These are phyloP conservation scores for Cyanoliseus patagonus DNA, from an alignment of 2,113 vertebrate species.

Conservation along the genomic window DNA sequence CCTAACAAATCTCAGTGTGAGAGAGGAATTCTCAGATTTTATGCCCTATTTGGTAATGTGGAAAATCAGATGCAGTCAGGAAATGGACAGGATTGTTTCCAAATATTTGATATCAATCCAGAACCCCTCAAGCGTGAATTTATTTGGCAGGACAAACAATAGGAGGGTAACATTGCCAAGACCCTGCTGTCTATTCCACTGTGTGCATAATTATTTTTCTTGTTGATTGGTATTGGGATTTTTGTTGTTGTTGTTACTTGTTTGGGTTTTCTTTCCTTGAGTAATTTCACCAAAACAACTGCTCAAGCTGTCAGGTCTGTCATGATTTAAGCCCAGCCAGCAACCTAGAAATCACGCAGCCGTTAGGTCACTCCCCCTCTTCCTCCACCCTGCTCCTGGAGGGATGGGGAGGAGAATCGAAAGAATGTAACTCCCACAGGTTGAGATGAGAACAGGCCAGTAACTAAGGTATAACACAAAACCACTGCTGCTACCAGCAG, in stretches of 20 bases:
- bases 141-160: constrained; percentile 47
- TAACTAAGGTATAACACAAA: no score
- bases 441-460: no score
- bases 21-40: constrained; percentile 28
- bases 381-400: no score
- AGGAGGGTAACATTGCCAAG: not conserved
- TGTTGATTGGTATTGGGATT: not conserved
- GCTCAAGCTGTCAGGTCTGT: not conserved
- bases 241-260: not conserved
- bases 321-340: no score
- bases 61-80: constrained; percentile 26
- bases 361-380: no score
- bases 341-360: no score
- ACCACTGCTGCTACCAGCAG: no score
- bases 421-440: no score
- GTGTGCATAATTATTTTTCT: constrained; percentile 34
- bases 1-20: not conserved
- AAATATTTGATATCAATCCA: constrained; percentile 51
- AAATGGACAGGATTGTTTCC: constrained; percentile 43
- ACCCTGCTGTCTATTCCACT: not conserved
- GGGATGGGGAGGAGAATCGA: no score
- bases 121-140: constrained; percentile 24
- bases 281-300: not conserved
- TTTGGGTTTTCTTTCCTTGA: not conserved
- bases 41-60: constrained; percentile 22